Percentiles rank a stretch among this genome's conserved stretches.
phyloP scores from a whole-genome alignment of 2,888 invertebrate genomes.

The Rotaria macrura region DNA sequence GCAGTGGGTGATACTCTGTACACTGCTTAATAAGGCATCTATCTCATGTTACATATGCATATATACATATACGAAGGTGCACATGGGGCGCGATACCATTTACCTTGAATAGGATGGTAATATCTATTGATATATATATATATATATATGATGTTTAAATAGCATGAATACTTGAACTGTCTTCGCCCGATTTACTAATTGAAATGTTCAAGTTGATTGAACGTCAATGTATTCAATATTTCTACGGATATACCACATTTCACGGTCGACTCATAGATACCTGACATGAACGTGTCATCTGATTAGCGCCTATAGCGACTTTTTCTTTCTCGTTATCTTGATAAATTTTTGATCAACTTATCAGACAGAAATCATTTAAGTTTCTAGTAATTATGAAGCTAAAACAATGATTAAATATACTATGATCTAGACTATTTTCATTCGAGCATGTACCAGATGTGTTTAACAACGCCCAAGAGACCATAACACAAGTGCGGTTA shows the following conservation, averaged over 20 bases:
- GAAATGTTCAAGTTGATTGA: constrained; percentile 3
- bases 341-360: too few species aligned
- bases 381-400: background rate
- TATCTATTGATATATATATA: background rate
- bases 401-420: background rate
- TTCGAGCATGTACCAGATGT: background rate
- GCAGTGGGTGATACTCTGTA: background rate
- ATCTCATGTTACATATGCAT: background rate
- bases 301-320: background rate
- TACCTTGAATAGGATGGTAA: background rate
- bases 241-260: background rate
- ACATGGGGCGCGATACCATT: background rate
- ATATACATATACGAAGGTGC: background rate
- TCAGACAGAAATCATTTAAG: background rate
- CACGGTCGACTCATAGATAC: background rate
- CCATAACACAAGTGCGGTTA: background rate
- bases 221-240: background rate
- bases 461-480: background rate
- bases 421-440: background rate
- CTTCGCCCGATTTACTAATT: background rate
- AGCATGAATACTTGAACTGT: background rate
- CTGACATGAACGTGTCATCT: background rate
- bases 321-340: background rate
- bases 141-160: background rate
- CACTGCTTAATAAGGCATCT: background rate